phyloP scores from a whole-genome alignment of 2,888 invertebrate genomes.

The Sesia bembeciformis region DNA sequence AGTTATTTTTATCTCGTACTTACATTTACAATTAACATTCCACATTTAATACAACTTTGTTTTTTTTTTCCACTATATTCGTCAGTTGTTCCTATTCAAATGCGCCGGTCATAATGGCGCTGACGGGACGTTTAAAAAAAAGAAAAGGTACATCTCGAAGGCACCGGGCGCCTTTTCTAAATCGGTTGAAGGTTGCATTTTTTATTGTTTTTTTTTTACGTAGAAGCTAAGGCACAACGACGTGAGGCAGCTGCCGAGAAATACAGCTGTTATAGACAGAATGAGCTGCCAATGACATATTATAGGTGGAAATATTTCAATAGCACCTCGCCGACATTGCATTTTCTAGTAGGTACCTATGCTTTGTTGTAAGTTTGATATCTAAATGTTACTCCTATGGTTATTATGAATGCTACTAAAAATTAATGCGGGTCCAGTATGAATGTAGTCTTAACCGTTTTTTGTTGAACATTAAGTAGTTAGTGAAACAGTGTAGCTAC shows the following conservation, averaged over 20 bases:
- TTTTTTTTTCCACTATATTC: background rate
- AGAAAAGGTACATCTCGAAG: conserved; percentile 41
- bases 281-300: background rate
- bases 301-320: too few species aligned
- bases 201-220: conserved; percentile 36
- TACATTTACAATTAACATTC: too few species aligned
- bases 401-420: too few species aligned
- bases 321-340: too few species aligned
- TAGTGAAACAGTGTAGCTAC: background rate
- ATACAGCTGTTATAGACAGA: conserved; percentile 36
- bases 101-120: conserved; percentile 49
- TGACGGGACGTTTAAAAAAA: conserved; percentile 39
- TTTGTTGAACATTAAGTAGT: background rate
- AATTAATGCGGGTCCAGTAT: background rate
- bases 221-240: conserved; percentile 51
- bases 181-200: conserved; percentile 40
- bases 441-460: background rate
- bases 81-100: conserved; percentile 34
- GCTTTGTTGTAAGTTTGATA: too few species aligned
- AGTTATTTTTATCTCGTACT: too few species aligned
- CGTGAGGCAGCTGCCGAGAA: conserved; percentile 46
- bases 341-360: too few species aligned
- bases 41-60: too few species aligned
- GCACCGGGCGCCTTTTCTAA: conserved; percentile 52
- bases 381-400: too few species aligned